Base-by-base conservation (phyloP, 2,888 invertebrate species). In the Yponomeuta sedellus region DNA sequence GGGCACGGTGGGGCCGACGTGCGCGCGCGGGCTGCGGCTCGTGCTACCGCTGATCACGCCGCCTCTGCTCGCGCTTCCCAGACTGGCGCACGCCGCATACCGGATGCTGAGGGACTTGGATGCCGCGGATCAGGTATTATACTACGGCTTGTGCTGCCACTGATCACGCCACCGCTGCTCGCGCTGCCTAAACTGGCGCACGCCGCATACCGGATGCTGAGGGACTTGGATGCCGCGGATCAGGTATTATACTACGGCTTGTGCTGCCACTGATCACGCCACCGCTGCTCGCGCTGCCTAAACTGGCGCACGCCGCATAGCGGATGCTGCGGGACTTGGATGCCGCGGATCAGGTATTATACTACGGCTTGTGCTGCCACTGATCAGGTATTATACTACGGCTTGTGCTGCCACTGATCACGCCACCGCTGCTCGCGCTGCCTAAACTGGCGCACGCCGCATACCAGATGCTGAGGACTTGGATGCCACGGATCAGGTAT, bases 71-170 rank as follows among this genome's bases (percentile, higher is more conserved):
- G 56, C 81, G 1, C 77, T 91, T 20, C 73, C 73, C 10, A 56
- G 67, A 8, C 67, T 73, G 1, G 91, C 91, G 1, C 79, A 76
- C 19, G 81, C 82, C 70, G 86, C 88, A 0, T 92, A 91, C 70
- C 71, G 86, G 10, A 86, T 90, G 84, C 74, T 92, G 25, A 70
- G 87, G 1, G 87, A 88, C 70, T 69, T 91, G 10, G 90, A 91
- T 64, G 74, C 77, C 0, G 77, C 83, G 5, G 85, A 85, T 11
- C 67, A 69, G 69, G 69, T 69, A 64, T 39, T 34, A 8, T 8
- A 25, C 16, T 61, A 34, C n/a, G n/a, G 11, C n/a, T 64, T n/a
- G 44, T 40, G 16, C 10, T 40, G 61, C 16, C 11, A 61, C 12
- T 11, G 58, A 2, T 28, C 28, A 5, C 5, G 2, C 79, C 78